Conservation (phyloP, 1,140 invertebrate genomes). For the Aplysia californica region DNA sequence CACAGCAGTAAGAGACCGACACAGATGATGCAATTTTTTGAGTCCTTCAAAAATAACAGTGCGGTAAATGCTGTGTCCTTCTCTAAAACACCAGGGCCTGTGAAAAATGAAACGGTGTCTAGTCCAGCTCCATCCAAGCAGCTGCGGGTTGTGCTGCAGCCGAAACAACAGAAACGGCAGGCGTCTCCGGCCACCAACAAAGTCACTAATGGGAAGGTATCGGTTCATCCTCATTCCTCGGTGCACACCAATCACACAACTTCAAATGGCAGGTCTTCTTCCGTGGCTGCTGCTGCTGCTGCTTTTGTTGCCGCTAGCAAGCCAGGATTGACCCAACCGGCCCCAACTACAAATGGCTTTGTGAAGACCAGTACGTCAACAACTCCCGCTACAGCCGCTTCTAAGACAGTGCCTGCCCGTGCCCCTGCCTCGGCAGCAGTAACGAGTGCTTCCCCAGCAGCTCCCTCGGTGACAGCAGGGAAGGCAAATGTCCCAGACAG, state of each 20-base stretch:
- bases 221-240: neutral
- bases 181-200: neutral
- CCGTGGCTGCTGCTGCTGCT: too few species aligned
- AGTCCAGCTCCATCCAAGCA: neutral
- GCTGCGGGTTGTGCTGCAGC: neutral
- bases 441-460: neutral
- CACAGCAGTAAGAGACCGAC: neutral
- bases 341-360: too few species aligned
- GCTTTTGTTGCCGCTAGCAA: too few species aligned
- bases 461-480: neutral
- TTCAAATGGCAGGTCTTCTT: neutral
- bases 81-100: too few species aligned
- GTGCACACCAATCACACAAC: neutral
- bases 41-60: neutral
- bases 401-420: too few species aligned
- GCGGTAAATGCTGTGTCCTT: too few species aligned
- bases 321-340: too few species aligned
- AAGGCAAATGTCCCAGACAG: neutral
- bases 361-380: too few species aligned
- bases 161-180: neutral
- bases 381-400: too few species aligned
- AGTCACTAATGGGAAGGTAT: neutral
- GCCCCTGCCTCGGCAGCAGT: too few species aligned
- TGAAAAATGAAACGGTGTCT: neutral
- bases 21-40: neutral